phyloP scores from a whole-genome alignment of 1,140 invertebrate species.

The Drosophila pseudoobscura region DNA sequence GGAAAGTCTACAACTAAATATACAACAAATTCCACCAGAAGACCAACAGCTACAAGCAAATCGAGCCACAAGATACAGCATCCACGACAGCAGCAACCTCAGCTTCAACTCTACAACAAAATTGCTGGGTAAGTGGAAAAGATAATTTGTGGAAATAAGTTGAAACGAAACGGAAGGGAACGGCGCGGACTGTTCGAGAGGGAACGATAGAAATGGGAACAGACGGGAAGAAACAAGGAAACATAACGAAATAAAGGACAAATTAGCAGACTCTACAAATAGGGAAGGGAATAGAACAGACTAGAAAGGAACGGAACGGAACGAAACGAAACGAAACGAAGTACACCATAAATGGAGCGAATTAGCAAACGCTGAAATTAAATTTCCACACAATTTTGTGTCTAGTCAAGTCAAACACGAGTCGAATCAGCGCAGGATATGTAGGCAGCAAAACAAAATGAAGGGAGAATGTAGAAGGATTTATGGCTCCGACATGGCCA shows the following conservation, averaged over 20 bases:
- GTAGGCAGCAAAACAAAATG: neutral
- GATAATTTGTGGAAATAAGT: constrained; percentile 35
- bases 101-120: constrained; percentile 35
- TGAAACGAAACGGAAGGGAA: constrained; percentile 17
- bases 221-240: too few relatives aligned
- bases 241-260: too few relatives aligned
- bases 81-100: constrained; percentile 18
- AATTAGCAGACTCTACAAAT: too few relatives aligned
- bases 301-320: too few relatives aligned
- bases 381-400: constrained; percentile 46
- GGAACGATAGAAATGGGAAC: too few relatives aligned
- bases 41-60: constrained; percentile 25
- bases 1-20: constrained; percentile 20
- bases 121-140: constrained; percentile 61
- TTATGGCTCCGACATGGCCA: constrained; percentile 4
- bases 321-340: neutral
- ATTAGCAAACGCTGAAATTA: constrained; percentile 47
- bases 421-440: constrained; percentile 13
- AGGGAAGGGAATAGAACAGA: too few relatives aligned
- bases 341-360: constrained; percentile 18
- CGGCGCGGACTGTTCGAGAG: neutral
- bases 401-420: constrained; percentile 14
- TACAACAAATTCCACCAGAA: constrained; percentile 24
- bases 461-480: neutral
- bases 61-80: constrained; percentile 21